Conservation (phyloP, 2,888 invertebrate species). For the Luperina nickerlii region DNA sequence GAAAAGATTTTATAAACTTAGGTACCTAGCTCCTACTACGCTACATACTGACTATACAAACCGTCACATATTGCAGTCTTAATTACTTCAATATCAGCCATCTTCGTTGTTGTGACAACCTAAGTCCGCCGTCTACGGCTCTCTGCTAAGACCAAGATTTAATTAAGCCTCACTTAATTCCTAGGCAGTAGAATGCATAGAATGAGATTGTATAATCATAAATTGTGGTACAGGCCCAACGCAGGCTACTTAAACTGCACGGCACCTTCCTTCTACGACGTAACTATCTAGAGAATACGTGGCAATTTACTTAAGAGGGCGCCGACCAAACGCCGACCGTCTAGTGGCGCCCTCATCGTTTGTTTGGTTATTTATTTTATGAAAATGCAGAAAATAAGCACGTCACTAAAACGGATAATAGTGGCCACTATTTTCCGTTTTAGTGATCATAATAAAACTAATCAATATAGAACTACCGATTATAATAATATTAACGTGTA, state of each 20-base stretch:
- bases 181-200: neutral
- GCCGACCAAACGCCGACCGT: no score
- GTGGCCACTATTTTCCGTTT: no score
- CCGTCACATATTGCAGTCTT: neutral
- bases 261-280: neutral
- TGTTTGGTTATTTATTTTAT: no score
- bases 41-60: neutral
- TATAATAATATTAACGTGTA: no score
- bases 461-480: no score
- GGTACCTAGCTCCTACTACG: neutral
- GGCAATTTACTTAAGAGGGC: neutral
- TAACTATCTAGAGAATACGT: neutral
- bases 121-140: no score
- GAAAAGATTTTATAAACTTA: neutral
- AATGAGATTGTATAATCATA: constrained; percentile 8
- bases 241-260: neutral
- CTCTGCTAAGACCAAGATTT: neutral
- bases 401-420: no score
- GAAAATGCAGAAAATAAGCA: no score
- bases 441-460: no score
- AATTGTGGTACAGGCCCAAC: constrained; percentile 23
- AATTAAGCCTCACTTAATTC: constrained; percentile 22
- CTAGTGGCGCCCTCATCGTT: no score
- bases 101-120: neutral
- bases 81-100: neutral